Percentiles rank a stretch among this genome's conserved stretches.
Conservation (phyloP, 2,113 vertebrate genomes). For the Alces alces region DNA sequence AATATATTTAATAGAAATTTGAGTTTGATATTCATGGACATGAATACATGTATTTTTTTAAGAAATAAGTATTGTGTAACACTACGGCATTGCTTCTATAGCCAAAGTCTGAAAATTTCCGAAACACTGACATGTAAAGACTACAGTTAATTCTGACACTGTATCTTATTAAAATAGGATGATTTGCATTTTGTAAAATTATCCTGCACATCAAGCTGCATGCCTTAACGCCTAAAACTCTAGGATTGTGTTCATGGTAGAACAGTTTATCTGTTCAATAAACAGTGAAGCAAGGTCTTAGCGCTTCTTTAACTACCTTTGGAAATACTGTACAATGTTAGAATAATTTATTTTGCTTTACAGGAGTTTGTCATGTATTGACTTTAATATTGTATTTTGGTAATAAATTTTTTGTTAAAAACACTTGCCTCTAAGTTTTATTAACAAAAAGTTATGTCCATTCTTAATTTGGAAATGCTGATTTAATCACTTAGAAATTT, state of each 20-base stretch:
- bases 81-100: constrained; percentile 85
- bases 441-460: neutral
- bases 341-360: constrained; percentile 95
- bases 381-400: constrained; percentile 95
- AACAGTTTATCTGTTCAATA: constrained; percentile 67
- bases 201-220: constrained; percentile 79
- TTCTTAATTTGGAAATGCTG: neutral
- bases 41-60: constrained; percentile 89
- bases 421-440: constrained; percentile 62
- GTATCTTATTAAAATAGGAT: constrained; percentile 77
- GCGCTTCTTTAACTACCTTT: constrained; percentile 81
- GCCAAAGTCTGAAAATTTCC: constrained; percentile 82
- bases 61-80: constrained; percentile 84
- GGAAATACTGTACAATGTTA: constrained; percentile 86
- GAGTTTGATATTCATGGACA: constrained; percentile 85
- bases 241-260: constrained; percentile 74
- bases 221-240: constrained; percentile 84
- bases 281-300: constrained; percentile 78
- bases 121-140: constrained; percentile 82
- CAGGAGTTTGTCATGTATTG: constrained; percentile 89
- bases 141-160: constrained; percentile 76
- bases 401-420: constrained; percentile 93
- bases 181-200: constrained; percentile 80
- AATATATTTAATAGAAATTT: constrained; percentile 87
- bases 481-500: constrained; percentile 2